Conservation (phyloP, 2,797 vertebrate genomes). For the Leuciscus waleckii region DNA sequence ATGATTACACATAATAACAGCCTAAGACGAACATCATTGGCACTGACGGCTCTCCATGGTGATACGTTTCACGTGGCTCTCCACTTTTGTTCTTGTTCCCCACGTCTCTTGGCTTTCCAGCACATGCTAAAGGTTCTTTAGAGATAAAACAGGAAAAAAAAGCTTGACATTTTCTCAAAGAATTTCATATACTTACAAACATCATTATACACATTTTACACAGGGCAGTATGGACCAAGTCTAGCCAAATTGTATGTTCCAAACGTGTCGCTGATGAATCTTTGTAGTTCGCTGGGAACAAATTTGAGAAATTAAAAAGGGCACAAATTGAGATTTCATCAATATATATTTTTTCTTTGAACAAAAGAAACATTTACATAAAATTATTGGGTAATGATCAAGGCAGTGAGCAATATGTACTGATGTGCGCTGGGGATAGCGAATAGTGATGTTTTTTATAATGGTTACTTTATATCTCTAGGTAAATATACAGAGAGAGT, state of each 20-base stretch:
- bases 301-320: conserved; percentile 6
- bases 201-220: conserved; percentile 52
- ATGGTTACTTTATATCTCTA: conserved; percentile 21
- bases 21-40: conserved; percentile 44
- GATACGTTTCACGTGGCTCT: conserved; percentile 36
- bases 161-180: conserved; percentile 11
- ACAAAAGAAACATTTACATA: conserved; percentile 41
- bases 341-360: conserved; percentile 4
- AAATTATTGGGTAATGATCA: conserved; percentile 14
- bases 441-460: conserved; percentile 25
- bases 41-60: conserved; percentile 45
- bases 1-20: conserved; percentile 53
- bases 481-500: conserved; percentile 50
- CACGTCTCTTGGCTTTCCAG: conserved; percentile 16
- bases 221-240: neutral
- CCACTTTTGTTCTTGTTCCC: conserved; percentile 16
- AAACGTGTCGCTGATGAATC: neutral
- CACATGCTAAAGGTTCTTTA: conserved; percentile 34
- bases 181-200: conserved; percentile 45
- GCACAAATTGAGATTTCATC: conserved; percentile 29
- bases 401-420: conserved; percentile 34
- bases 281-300: neutral
- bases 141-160: conserved; percentile 45
- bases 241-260: neutral
- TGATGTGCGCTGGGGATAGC: neutral